A percentile compares a stretch with the other conserved stretches of the same genome.
phyloP scores from a whole-genome alignment of 2,113 vertebrate species.

The Perccottus glenii region DNA sequence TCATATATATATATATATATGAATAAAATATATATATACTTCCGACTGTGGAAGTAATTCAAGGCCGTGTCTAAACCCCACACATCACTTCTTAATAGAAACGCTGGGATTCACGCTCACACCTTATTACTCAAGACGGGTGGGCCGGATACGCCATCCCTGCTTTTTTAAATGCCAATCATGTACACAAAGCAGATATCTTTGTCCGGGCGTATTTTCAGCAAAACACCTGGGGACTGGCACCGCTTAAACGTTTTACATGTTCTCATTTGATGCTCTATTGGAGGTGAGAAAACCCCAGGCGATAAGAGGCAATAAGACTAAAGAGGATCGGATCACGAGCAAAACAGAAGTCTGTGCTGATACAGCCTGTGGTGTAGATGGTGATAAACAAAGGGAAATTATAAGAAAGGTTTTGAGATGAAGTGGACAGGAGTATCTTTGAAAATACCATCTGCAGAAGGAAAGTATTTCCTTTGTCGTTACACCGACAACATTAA shows the following conservation, averaged over 20 bases:
- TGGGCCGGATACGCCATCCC: slow-evolving; percentile 18
- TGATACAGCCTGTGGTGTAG: too few species aligned
- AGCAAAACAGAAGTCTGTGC: too few species aligned
- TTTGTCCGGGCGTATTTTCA: slow-evolving; percentile 21
- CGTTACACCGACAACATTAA: too few species aligned
- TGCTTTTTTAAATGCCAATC: slow-evolving; percentile 42
- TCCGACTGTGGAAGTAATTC: slow-evolving; percentile 54
- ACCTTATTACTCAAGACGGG: slow-evolving; percentile 47
- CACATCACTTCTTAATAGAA: slow-evolving; percentile 60
- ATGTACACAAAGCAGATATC: slow-evolving; percentile 29
- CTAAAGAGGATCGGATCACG: too few species aligned
- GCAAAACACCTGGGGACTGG: slow-evolving; percentile 7
- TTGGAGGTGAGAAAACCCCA: background rate
- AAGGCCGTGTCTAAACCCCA: slow-evolving; percentile 42
- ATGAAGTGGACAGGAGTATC: too few species aligned
- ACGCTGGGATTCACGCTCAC: slow-evolving; percentile 60
- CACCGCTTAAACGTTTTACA: background rate
- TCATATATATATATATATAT: slow-evolving; percentile 8
- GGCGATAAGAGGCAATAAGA: background rate
- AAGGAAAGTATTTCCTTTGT: too few species aligned
- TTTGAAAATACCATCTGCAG: too few species aligned
- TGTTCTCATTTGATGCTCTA: slow-evolving; percentile 15
- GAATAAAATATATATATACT: slow-evolving; percentile 5
- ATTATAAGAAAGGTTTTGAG: too few species aligned
- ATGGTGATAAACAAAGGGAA: too few species aligned